Base-by-base conservation (phyloP, 1,140 invertebrate genomes). In the Colletes latitarsis region DNA sequence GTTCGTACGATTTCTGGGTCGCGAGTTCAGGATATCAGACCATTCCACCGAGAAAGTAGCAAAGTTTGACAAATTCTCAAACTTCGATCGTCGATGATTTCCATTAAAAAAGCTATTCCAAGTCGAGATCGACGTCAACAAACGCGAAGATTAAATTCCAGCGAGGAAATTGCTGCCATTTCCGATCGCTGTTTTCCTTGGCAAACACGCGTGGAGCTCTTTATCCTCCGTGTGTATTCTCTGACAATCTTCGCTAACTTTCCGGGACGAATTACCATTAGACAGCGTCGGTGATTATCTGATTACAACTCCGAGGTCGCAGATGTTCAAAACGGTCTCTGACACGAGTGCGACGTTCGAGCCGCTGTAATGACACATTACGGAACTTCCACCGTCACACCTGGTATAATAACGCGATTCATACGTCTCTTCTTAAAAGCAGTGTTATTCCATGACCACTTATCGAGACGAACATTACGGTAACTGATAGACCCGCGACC, bases 291-390 rank as follows among this genome's bases (percentile, higher is more conserved):
- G 21, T 12, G 14, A 67, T 57, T 14, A 5, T n/a, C 9, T 46
- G 39, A 76, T 57, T n/a, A n/a, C 15, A 30, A 15, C 19, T 2
- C 39, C 19, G 15, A 53, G 30, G 55, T 75, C 49, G 39, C 62
- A 43, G 17, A 43, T 43, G 72, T 21, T 15, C 12, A 6, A 67
- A 76, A 67, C 52, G 52, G 52, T 67, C 64, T 30, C 30, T 58
- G 41, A 46, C 39, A 57, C 9, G 46, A 15, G 46, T 0, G 30
- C 46, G n/a, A 39, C 60, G 19, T 46, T 14, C 19, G 15, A 49
- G 19, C 2, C 5, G 4, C 49, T 6, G 17, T 64, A 52, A 64
- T 43, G 21, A 74, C 15, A 10, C 19, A 17, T 76, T 21, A 12
- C 52, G 52, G n/a, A 21, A 53, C 17, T 63, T 21, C 67, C 30